Evolutionary conservation across 2,888 invertebrate genomes (phyloP).

Genomic region (Ferrisia virgata): DNA sequence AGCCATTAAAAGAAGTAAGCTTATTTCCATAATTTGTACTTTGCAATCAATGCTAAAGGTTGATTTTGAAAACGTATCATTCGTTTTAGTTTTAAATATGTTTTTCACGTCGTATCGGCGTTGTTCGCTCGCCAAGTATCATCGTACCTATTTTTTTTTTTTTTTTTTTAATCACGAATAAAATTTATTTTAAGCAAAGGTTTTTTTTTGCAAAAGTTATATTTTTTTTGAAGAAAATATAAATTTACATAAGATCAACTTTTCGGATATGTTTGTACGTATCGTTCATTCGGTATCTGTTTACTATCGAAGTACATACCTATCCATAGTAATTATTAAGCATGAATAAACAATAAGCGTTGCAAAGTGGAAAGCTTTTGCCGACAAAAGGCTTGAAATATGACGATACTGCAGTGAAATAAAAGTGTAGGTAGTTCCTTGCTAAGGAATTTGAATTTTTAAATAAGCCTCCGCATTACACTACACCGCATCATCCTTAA

Average conservation of each 20-base stretch:
- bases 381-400: background rate
- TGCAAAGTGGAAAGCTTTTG: background rate
- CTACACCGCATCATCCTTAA: too few relatives aligned
- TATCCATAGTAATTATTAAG: background rate
- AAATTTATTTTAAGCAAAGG: background rate
- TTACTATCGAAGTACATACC: too few relatives aligned
- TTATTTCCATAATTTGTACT: too few relatives aligned
- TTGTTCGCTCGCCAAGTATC: too few relatives aligned
- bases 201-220: too few relatives aligned
- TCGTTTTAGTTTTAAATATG: too few relatives aligned
- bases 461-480: background rate
- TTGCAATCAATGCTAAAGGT: too few relatives aligned
- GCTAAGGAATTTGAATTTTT: background rate
- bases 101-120: too few relatives aligned
- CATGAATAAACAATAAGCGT: background rate
- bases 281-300: too few relatives aligned
- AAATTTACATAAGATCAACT: background rate
- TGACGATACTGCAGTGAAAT: background rate
- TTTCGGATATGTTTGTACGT: background rate
- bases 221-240: too few relatives aligned
- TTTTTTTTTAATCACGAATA: background rate
- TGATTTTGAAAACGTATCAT: too few relatives aligned
- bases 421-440: background rate
- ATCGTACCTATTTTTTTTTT: too few relatives aligned
- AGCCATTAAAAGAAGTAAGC: background rate